Percentiles rank a stretch among this genome's conserved stretches.
Evolutionary conservation across 2,797 vertebrate species (phyloP).

Genomic region (Sebastes hubbsi): DNA sequence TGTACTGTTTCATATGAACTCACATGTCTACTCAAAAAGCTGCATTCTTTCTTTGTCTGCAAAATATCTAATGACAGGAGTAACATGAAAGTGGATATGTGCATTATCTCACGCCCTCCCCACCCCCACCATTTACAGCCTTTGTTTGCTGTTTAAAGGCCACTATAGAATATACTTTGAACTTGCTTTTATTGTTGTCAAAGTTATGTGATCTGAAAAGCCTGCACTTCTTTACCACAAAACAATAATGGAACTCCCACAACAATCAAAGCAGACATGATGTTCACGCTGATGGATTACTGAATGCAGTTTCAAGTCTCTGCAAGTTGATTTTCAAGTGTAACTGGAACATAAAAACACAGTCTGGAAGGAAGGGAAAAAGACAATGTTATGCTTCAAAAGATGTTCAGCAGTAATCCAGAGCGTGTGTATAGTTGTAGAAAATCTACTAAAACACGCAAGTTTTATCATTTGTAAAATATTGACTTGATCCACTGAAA

Average conservation of each 20-base stretch:
- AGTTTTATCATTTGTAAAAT: neutral
- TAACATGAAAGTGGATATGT: neutral
- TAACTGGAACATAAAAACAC: neutral
- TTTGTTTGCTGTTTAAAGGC: neutral
- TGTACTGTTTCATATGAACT: neutral
- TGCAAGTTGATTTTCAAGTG: neutral
- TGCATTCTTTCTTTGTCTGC: neutral
- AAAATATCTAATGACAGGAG: neutral
- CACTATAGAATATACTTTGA: neutral
- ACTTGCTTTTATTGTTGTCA: neutral
- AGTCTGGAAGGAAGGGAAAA: neutral
- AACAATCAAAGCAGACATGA: neutral
- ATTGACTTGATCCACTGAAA: neutral
- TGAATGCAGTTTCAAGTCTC: neutral
- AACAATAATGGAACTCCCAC: neutral
- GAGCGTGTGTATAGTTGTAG: neutral
- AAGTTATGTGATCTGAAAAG: neutral
- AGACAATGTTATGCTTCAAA: neutral
- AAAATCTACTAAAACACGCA: no score
- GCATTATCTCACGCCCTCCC: neutral
- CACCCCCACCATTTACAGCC: neutral
- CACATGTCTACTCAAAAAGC: neutral
- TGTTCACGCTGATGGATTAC: neutral
- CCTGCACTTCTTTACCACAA: neutral
- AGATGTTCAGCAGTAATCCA: neutral